Evolutionary conservation across 2,113 vertebrate genomes (phyloP).

Genomic region (Sebastes fasciatus): DNA sequence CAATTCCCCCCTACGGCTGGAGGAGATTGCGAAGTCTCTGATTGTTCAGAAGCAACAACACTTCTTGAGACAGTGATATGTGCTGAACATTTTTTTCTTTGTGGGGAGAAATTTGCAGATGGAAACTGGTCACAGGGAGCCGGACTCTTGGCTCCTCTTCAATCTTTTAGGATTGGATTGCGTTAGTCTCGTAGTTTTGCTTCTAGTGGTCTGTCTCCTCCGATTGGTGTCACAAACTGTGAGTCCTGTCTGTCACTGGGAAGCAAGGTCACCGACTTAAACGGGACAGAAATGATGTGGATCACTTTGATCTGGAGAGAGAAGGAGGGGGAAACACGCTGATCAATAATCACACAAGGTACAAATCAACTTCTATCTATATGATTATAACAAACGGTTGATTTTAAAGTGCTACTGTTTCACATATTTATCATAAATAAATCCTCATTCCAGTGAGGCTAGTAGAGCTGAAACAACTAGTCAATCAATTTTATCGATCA

Average conservation of each 20-base stretch:
- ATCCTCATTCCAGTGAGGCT: neutral
- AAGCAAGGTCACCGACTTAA: slow-evolving; percentile 92
- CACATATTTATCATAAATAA: neutral
- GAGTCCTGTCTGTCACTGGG: slow-evolving; percentile 93
- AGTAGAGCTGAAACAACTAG: neutral
- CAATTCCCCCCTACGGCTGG: slow-evolving; percentile 91
- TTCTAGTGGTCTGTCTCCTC: slow-evolving; percentile 91
- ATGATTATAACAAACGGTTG: neutral
- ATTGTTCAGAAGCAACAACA: slow-evolving; percentile 97
- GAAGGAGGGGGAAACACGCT: slow-evolving; percentile 23
- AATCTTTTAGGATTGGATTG: slow-evolving; percentile 89
- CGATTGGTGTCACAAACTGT: slow-evolving; percentile 90
- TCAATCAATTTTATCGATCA: neutral
- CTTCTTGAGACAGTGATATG: slow-evolving; percentile 91
- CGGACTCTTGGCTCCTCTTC: slow-evolving; percentile 81
- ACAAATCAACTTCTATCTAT: neutral
- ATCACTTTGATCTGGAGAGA: slow-evolving; percentile 83
- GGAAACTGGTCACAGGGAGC: slow-evolving; percentile 84
- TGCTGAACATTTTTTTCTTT: slow-evolving; percentile 82
- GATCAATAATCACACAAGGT: neutral
- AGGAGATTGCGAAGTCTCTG: slow-evolving; percentile 95
- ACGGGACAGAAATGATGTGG: slow-evolving; percentile 87
- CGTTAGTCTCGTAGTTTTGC: slow-evolving; percentile 87
- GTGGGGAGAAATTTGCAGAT: slow-evolving; percentile 88
- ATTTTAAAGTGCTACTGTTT: neutral